Base-by-base conservation (phyloP, 2,113 vertebrate species). In the Ranitomeya imitator region DNA sequence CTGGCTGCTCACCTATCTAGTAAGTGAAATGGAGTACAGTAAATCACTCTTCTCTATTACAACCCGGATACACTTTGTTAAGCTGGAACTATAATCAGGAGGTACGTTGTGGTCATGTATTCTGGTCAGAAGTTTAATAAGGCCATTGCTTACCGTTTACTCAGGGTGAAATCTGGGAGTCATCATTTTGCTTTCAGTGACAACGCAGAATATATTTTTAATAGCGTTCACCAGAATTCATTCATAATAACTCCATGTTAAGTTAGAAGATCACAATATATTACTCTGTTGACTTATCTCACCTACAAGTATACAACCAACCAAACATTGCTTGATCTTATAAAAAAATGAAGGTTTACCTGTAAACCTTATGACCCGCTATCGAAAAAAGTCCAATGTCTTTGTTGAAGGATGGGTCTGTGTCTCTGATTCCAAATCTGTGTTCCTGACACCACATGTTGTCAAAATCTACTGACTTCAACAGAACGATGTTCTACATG, bases 1-100 rank as follows among this genome's bases (percentile, higher is more conserved):
- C 73, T 76, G 31, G 73, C 73, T 76, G 73, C 73, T 76, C 73
- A 76, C 52, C 73, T 76, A 21, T 51, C 73, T 52, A 52, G 73
- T 21, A 76, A 76, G 73, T 52, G 45, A 76, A 19, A 74, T 3
- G 52, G 73, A 52, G 45, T 76, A 76, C 73, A 76, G 73, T 76
- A 76, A 76, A 76, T 76, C 73, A 19, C 73, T 76, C 45, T 76
- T 21, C 37, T 52, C 73, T 76, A 21, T 76, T 76, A 76, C 37
- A 76, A 76, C 73, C 45, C 11, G 73, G 45, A 76, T 76, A 76
- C 73, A 76, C 37, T 76, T 76, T 76, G 73, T 51, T 76, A 52
- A 19, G 6, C 73, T 52, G 73, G 45, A 76, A 52, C 7, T 76
- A 16, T 76, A 18, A 76, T 76, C 9, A 21, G 73, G 45, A 76